These are phyloP conservation scores for Stratiolaelaps scimitus DNA, from an alignment of 1,140 invertebrate genomes.

Conservation along the genomic window DNA sequence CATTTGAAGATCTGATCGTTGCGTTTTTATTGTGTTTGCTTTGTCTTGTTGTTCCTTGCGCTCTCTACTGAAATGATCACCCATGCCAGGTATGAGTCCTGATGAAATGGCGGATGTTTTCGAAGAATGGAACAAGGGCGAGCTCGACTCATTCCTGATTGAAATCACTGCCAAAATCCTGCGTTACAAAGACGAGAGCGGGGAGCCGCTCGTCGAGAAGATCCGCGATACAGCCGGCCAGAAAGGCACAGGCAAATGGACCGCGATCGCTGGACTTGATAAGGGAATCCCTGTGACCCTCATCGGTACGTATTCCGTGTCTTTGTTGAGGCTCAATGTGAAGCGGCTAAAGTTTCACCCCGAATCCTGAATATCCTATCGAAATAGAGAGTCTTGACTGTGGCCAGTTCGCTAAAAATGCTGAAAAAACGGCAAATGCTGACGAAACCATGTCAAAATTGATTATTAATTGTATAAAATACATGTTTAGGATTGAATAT, in stretches of 20 bases:
- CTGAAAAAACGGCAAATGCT: too few species aligned
- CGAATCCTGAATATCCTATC: too few species aligned
- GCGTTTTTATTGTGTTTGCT: too few species aligned
- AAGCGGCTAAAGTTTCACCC: too few species aligned
- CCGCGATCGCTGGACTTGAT: slow-evolving; percentile 85
- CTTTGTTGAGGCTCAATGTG: too few species aligned
- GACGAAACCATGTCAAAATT: too few species aligned
- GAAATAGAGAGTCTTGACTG: too few species aligned
- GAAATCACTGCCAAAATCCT: slow-evolving; percentile 96
- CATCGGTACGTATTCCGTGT: slow-evolving; percentile 57
- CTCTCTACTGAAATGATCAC: background rate
- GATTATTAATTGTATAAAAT: too few species aligned
- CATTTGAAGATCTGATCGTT: too few species aligned
- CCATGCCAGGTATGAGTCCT: slow-evolving; percentile 28
- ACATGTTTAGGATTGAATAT: too few species aligned
- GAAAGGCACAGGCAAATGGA: slow-evolving; percentile 99
- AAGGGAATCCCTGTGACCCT: slow-evolving; percentile 94
- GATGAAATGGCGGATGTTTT: slow-evolving; percentile 48
- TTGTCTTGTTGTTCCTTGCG: too few species aligned
- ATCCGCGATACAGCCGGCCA: slow-evolving; percentile 93
- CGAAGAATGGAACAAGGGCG: slow-evolving; percentile 87
- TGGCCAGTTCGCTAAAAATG: too few species aligned
- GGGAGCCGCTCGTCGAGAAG: slow-evolving; percentile 68
- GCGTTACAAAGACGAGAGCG: slow-evolving; percentile 76
- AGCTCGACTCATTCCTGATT: slow-evolving; percentile 93